These are phyloP conservation scores for Tethea ocularis DNA, from an alignment of 2,888 invertebrate genomes.

Conservation along the genomic window DNA sequence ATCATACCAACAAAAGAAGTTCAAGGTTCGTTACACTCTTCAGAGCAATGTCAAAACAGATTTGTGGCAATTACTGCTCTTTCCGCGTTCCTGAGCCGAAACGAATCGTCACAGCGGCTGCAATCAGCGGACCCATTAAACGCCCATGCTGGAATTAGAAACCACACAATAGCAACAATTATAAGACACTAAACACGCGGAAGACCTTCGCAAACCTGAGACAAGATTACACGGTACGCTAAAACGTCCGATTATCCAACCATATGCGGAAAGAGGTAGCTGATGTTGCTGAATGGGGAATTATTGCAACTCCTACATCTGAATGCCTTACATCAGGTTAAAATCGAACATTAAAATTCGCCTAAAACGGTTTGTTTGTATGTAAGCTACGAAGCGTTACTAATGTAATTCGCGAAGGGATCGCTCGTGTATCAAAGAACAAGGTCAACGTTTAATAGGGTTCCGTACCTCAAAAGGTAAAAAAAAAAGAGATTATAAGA, in stretches of 20 bases:
- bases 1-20: conserved; percentile 44
- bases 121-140: conserved; percentile 62
- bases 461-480: too few species aligned
- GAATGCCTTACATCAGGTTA: background rate
- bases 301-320: conserved; percentile 10
- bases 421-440: conserved; percentile 35
- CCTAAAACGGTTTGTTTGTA: conserved; percentile 23
- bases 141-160: conserved; percentile 67
- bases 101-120: conserved; percentile 51
- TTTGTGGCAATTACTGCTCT: conserved; percentile 47
- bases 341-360: conserved; percentile 16
- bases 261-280: conserved; percentile 29
- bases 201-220: conserved; percentile 41
- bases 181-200: conserved; percentile 49
- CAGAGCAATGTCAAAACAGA: conserved; percentile 48
- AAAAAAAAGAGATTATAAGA: too few species aligned
- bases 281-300: conserved; percentile 1
- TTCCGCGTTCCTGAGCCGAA: conserved; percentile 61
- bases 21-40: conserved; percentile 57
- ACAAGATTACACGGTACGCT: conserved; percentile 42
- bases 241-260: conserved; percentile 36
- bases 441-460: conserved; percentile 51
- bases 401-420: conserved; percentile 44
- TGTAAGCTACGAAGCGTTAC: conserved; percentile 34
- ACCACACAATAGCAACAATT: conserved; percentile 55